These are phyloP conservation scores for Micrasema minimum DNA, from an alignment of 1,140 invertebrate species.

Conservation along the genomic window DNA sequence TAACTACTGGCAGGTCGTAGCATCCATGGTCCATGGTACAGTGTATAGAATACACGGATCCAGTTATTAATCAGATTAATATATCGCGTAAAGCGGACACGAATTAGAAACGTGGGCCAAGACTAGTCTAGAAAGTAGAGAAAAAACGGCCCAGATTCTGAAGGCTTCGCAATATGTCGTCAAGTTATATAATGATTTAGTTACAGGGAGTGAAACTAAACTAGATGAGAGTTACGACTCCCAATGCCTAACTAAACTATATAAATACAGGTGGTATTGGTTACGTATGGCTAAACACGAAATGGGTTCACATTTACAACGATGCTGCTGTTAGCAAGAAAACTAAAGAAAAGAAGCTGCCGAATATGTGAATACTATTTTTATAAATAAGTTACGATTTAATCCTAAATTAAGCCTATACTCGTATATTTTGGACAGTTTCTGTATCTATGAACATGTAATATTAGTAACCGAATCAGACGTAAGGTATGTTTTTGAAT, in stretches of 20 bases:
- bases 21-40: background rate
- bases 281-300: background rate
- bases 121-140: slow-evolving; percentile 12
- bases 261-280: background rate
- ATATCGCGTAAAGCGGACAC: slow-evolving; percentile 15
- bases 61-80: slow-evolving; percentile 9
- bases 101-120: slow-evolving; percentile 21
- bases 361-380: background rate
- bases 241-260: background rate
- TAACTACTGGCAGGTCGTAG: background rate
- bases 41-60: background rate
- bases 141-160: slow-evolving; percentile 22
- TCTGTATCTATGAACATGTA: no score
- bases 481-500: background rate
- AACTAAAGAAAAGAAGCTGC: background rate
- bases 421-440: no score
- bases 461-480: background rate
- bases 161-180: background rate
- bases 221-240: background rate
- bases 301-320: background rate
- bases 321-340: background rate
- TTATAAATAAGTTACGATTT: no score
- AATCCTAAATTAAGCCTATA: no score
- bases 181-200: slow-evolving; percentile 23
- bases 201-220: background rate